phyloP scores from a whole-genome alignment of 2,113 vertebrate species.

The Protobothrops flavoviridis region DNA sequence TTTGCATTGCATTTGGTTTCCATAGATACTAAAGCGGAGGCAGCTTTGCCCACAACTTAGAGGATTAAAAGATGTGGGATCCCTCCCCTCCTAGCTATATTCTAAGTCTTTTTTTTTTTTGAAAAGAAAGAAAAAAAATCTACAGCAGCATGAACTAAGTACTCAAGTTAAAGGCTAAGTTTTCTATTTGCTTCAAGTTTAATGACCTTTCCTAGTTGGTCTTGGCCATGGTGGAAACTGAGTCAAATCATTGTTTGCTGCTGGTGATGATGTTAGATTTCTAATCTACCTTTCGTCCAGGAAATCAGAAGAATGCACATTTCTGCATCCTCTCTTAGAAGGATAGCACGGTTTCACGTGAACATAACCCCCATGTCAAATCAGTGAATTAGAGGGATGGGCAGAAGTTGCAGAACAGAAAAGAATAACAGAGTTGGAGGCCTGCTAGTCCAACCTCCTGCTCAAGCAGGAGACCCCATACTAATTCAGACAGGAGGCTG shows the following conservation, averaged over 20 bases:
- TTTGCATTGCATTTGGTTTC: conserved; percentile 59
- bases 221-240: background rate
- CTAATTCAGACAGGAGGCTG: no score
- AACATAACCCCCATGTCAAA: conserved; percentile 55
- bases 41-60: background rate
- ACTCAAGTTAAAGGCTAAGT: conserved; percentile 45
- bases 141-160: conserved; percentile 59
- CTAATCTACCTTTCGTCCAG: background rate
- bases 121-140: background rate
- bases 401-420: background rate
- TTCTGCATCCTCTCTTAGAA: conserved; percentile 56
- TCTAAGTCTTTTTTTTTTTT: background rate
- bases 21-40: conserved; percentile 60
- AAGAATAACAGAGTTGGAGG: no score
- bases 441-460: no score
- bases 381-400: background rate
- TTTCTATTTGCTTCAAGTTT: conserved; percentile 13
- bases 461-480: no score
- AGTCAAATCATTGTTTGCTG: background rate
- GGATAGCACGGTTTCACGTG: conserved; percentile 53
- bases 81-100: background rate
- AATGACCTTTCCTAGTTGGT: background rate
- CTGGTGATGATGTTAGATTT: background rate
- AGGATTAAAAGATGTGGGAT: conserved; percentile 28
- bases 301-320: background rate